Percentiles rank a stretch among this genome's conserved stretches.
These are phyloP conservation scores for Macrobrachium nipponense DNA, from an alignment of 1,140 invertebrate species.

Conservation along the genomic window DNA sequence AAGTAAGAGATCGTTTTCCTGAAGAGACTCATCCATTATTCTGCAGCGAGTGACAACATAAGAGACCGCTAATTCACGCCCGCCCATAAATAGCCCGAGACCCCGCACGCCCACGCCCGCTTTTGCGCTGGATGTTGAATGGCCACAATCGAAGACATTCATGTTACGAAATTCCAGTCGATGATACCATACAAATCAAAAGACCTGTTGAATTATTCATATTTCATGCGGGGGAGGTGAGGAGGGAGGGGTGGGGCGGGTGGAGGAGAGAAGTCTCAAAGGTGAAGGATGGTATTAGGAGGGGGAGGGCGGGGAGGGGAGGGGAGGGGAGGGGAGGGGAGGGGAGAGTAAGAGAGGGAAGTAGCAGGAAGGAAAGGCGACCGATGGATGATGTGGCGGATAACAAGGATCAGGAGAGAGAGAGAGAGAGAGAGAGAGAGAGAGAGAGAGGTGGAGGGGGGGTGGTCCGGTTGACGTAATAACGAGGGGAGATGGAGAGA, in stretches of 20 bases:
- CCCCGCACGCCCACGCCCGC: constrained; percentile 12
- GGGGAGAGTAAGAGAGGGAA: background rate
- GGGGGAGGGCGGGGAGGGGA: background rate
- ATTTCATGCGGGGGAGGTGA: background rate
- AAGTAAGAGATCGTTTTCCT: background rate
- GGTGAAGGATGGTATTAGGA: background rate
- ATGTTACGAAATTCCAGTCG: constrained; percentile 27
- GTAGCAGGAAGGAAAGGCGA: background rate
- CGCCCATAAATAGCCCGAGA: constrained; percentile 16
- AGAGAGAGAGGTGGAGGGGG: background rate
- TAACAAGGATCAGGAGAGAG: background rate
- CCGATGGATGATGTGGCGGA: background rate
- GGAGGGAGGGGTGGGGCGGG: background rate
- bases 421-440: background rate
- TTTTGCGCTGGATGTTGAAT: background rate
- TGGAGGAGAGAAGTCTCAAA: background rate
- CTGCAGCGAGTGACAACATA: constrained; percentile 17
- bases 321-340: background rate
- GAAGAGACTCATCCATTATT: background rate
- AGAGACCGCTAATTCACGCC: constrained; percentile 27
- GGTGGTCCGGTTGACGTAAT: background rate
- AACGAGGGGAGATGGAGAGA: background rate
- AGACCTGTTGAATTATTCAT: constrained; percentile 24
- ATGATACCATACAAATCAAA: constrained; percentile 40
- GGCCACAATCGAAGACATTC: constrained; percentile 14